Base-by-base conservation (phyloP, 2,888 invertebrate species). In the Archaeoteleia sp. region DNA sequence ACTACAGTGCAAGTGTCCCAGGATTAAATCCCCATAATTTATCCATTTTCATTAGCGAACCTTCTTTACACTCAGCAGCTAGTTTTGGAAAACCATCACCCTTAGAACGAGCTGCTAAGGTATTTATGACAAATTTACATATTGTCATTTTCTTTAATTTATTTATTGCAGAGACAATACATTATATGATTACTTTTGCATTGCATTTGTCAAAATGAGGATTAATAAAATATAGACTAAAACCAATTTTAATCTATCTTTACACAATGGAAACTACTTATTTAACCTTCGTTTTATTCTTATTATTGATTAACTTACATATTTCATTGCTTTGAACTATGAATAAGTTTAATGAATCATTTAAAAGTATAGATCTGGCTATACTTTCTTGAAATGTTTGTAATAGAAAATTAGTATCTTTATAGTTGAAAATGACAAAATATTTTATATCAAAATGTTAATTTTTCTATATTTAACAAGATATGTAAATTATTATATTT, bases 51-150 rank as follows among this genome's bases (percentile, higher is more conserved):
- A 90, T 92, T 77, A 92, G 93, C 40, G 92, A 93, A 85, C 85
- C 88, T 1, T 88, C 91, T 34, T 88, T 92, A 27, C 83, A 84
- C 69, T 84, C 83, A 5, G 74, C 78, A 39, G 79, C 82, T 1
- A 82, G 78, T 71, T 82, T 85, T 61, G 83, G 84, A 1, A 84
- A 80, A 63, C 82, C 82, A 1, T 90, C 91, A 4, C 93, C 93
- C 1, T 86, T 94, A 75, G 93, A 94, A 79, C 91, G 92, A 82
- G 90, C 91, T 75, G 91, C 92, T 9, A 94, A 93, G 87, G 94
- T 94, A 66, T 12, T 4, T n/a, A 45, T 15, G 14, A 23, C 25
- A 35, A 8, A 10, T 48, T 29, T 42, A 49, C 17, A 32, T 40
- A 14, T 40, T 42, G 10, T 29, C 27, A 5, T 30, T 14, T n/a